These are phyloP conservation scores for Clostera curtula DNA, from an alignment of 2,888 invertebrate genomes.

Conservation along the genomic window DNA sequence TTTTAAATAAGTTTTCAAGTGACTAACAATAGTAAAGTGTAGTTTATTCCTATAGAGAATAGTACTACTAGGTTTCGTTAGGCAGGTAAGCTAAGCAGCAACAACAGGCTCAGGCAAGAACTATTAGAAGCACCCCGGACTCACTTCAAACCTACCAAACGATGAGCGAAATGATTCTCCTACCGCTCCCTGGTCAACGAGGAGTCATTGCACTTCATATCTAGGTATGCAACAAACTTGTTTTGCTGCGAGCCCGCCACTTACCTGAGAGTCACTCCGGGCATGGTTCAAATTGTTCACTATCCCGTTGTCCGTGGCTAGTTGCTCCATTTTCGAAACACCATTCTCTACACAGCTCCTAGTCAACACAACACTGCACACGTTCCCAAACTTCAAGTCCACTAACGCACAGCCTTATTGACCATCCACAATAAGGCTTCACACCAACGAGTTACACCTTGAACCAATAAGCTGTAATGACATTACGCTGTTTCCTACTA, in stretches of 20 bases:
- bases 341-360: constrained; percentile 45
- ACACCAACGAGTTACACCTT: constrained; percentile 42
- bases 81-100: no score
- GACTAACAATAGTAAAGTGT: no score
- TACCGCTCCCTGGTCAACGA: no score
- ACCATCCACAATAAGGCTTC: constrained; percentile 47
- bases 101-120: no score
- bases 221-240: constrained; percentile 65
- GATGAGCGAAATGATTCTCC: no score
- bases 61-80: no score
- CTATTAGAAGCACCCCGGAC: no score
- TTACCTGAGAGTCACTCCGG: constrained; percentile 71
- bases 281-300: constrained; percentile 71
- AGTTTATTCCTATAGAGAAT: no score
- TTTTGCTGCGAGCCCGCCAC: constrained; percentile 48
- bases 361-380: constrained; percentile 37
- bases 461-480: constrained; percentile 52
- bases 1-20: no score
- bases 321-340: constrained; percentile 59
- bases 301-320: constrained; percentile 64
- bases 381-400: constrained; percentile 24
- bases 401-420: constrained; percentile 28
- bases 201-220: constrained; percentile 67
- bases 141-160: no score
- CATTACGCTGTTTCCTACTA: constrained; percentile 44